These are phyloP conservation scores for Phylloscopus collybita DNA, from an alignment of 2,797 vertebrate genomes.

Conservation along the genomic window DNA sequence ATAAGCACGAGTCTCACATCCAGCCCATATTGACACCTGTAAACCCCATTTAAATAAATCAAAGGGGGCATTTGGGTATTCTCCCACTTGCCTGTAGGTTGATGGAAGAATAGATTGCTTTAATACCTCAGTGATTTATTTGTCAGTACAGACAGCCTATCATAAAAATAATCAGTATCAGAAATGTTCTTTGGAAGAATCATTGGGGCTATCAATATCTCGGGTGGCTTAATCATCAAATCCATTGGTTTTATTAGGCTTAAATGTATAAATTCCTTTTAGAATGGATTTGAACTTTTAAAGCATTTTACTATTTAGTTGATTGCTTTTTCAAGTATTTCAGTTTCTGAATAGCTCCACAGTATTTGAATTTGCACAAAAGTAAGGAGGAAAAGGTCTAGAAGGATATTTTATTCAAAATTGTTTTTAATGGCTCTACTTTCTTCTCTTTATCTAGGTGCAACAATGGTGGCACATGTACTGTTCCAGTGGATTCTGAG, in stretches of 20 bases:
- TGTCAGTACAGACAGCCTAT: not conserved
- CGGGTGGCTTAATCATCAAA: not conserved
- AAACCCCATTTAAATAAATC: constrained; percentile 43
- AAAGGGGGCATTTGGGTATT: not conserved
- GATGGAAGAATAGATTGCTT: not conserved
- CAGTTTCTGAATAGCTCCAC: not conserved
- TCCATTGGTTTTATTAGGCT: not conserved
- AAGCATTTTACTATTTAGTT: not conserved
- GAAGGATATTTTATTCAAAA: not conserved
- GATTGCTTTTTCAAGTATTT: not conserved
- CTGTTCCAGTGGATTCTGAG: constrained; percentile 70
- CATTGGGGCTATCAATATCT: not conserved
- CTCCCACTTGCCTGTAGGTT: not conserved
- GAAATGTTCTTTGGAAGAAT: not conserved
- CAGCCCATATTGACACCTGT: not conserved
- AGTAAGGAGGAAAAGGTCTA: not conserved
- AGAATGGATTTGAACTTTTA: not conserved
- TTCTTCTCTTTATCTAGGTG: constrained; percentile 54
- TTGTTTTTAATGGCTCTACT: not conserved
- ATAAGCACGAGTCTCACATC: constrained; percentile 42
- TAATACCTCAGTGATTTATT: not conserved
- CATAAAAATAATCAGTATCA: constrained; percentile 3
- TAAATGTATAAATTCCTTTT: not conserved
- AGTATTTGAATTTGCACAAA: not conserved
- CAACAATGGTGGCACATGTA: constrained; percentile 78